Conservation (phyloP, 2,113 vertebrate genomes). For the Struthidea cinerea region DNA sequence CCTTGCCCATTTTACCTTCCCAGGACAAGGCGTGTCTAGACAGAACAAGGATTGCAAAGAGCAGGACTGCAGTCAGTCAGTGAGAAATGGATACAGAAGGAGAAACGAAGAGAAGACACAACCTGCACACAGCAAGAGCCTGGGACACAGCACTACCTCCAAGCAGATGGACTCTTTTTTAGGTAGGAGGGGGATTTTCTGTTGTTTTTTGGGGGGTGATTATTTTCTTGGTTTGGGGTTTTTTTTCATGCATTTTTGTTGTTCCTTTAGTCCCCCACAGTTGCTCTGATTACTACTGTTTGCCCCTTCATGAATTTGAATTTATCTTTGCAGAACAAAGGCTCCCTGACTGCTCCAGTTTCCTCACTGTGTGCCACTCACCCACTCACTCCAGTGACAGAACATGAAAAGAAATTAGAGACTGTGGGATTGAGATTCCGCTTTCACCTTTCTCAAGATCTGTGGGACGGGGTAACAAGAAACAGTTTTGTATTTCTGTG, state of each 20-base stretch:
- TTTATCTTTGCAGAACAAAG: neutral
- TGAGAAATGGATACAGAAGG: neutral
- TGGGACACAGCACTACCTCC: neutral
- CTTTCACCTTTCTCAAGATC: neutral
- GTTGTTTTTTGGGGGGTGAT: fast-evolving
- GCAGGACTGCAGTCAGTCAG: neutral
- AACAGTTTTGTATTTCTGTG: neutral
- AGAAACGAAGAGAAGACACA: neutral
- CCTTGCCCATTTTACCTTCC: neutral
- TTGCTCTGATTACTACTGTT: neutral
- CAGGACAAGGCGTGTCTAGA: neutral
- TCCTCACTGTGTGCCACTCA: neutral
- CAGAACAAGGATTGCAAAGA: neutral
- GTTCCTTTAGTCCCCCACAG: neutral
- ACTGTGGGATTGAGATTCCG: neutral
- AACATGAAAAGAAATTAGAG: neutral
- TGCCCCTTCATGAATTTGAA: neutral
- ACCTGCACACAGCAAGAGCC: neutral
- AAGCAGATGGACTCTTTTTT: neutral
- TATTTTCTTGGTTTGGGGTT: neutral
- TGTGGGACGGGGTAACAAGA: neutral
- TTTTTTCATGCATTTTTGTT: neutral
- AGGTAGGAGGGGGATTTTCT: neutral
- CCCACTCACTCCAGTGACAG: neutral
- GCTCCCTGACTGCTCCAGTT: neutral